Evolutionary conservation across 2,113 vertebrate genomes (phyloP).

Genomic region (Caloenas nicobarica): DNA sequence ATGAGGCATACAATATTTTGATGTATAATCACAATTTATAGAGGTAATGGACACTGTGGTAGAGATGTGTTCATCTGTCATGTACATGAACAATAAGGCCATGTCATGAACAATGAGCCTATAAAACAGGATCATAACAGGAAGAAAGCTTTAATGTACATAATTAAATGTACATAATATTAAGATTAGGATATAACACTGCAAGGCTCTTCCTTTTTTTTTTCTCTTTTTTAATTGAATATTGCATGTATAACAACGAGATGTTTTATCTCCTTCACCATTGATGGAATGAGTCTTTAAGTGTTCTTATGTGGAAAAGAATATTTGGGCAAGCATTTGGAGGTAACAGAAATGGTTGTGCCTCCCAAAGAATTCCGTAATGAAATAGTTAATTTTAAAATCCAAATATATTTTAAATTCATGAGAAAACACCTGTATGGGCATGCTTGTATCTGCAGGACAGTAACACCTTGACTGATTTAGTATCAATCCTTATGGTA

Average conservation of each 20-base stretch:
- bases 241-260: neutral
- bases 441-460: neutral
- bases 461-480: slow-evolving; percentile 1
- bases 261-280: neutral
- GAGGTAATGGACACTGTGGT: neutral
- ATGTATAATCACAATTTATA: slow-evolving; percentile 32
- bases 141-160: slow-evolving; percentile 34
- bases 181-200: neutral
- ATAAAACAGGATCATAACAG: slow-evolving; percentile 22
- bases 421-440: neutral
- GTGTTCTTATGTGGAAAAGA: neutral
- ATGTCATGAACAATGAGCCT: neutral
- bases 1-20: slow-evolving; percentile 2
- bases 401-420: neutral
- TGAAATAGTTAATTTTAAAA: slow-evolving; percentile 17
- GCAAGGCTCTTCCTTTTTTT: fast-evolving
- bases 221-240: neutral
- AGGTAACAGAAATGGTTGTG: neutral
- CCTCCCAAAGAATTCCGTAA: neutral
- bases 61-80: slow-evolving; percentile 15
- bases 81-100: neutral
- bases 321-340: neutral
- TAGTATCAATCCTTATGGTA: neutral
- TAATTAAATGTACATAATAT: slow-evolving; percentile 39
- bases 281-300: neutral